Conservation (phyloP, 2,113 vertebrate genomes). For the Elgaria multicarinata region DNA sequence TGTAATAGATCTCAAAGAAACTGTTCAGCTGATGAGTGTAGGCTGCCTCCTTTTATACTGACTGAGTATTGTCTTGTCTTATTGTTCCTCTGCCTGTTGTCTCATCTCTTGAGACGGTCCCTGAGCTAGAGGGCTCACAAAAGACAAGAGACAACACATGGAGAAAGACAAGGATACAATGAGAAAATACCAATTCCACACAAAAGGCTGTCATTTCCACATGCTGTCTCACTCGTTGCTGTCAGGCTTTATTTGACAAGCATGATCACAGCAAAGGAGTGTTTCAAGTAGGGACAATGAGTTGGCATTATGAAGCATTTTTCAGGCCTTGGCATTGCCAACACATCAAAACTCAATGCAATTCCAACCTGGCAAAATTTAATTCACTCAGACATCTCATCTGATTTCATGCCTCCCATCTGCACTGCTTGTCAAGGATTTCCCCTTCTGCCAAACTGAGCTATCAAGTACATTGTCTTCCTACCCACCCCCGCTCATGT, state of each 20-base stretch:
- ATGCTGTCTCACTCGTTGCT: not conserved
- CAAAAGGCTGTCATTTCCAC: conserved; percentile 20
- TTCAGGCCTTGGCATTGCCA: not conserved
- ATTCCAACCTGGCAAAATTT: conserved; percentile 2
- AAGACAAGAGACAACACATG: conserved; percentile 23
- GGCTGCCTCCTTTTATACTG: not conserved
- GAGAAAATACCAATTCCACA: not conserved
- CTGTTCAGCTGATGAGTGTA: not conserved
- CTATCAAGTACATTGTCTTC: not conserved
- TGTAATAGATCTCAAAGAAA: not conserved
- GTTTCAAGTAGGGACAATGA: conserved; percentile 2
- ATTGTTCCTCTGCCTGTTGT: conserved; percentile 23
- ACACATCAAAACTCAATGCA: not conserved
- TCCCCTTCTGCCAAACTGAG: not conserved
- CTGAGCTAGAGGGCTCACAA: conserved; percentile 12
- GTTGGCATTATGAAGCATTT: not conserved
- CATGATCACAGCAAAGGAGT: conserved; percentile 18
- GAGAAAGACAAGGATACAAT: conserved; percentile 16
- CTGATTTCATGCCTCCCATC: not conserved
- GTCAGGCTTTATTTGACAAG: conserved; percentile 19
- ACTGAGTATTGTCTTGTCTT: not conserved
- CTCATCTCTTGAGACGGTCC: not conserved
- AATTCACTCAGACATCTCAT: not conserved
- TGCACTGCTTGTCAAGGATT: not conserved
- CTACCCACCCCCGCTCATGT: not conserved